Evolutionary conservation across 2,888 invertebrate genomes (phyloP), one percentile per base, ranked within the genome.

Genomic region (Ceraclea dissimilis): DNA sequence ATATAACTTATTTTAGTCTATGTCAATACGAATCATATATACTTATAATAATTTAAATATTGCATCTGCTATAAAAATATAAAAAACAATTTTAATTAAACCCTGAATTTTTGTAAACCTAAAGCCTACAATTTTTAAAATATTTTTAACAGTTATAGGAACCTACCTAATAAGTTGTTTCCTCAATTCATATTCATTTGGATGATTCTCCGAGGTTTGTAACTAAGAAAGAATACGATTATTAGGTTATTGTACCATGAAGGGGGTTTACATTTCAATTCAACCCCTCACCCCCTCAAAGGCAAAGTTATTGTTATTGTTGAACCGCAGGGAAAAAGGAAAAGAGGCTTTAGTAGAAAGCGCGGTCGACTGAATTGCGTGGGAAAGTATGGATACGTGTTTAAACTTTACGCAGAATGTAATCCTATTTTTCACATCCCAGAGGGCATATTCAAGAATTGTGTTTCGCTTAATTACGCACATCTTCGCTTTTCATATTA

Each of bases 241-340:
- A 78, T 78, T 78, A 77, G 77, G 77, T 77, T 78, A 78, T 76
- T 76, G 76, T 60, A 60, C 56, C 58, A 52, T 58, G 47, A 50
- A 54, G 73, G 68, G 73, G 49, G 48, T 19, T n/a, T 22, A 43
- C 16, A 33, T n/a, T 51, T 53, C n/a, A 43, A 17, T 17, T 11
- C 17, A 46, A 49, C 49, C 33, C 31, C 39, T 46, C 52, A 51
- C 44, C 19, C 49, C 33, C 21, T 18, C 26, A 21, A 16, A 18
- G 52, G 44, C 34, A 57, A 50, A 47, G 39, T 39, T 39, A 39
- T 39, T 39, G 39, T 39, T 55, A 52, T 51, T 49, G 55, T 49
- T 47, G 57, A 46, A 39, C 57, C 57, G 60, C 55, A 52, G 21
- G 57, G 54, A 39, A 57, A 49, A 52, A 52, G 57, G 57, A 57